These are phyloP conservation scores for Dioctria linearis DNA, from an alignment of 2,888 invertebrate species.

Conservation along the genomic window DNA sequence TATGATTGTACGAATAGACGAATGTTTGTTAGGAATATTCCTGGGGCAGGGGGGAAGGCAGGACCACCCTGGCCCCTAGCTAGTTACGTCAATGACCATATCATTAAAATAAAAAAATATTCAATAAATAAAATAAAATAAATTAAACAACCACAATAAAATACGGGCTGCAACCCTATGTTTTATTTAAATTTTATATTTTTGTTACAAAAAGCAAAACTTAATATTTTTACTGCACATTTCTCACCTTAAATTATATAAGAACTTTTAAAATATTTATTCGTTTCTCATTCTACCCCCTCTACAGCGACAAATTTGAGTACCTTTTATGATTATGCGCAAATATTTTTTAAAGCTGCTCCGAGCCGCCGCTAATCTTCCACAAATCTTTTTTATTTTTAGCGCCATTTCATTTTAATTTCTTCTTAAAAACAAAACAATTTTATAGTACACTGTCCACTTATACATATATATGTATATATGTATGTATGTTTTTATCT, in stretches of 20 bases:
- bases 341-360: constrained; percentile 13
- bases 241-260: constrained; percentile 26
- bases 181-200: constrained; percentile 35
- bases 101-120: not conserved
- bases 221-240: constrained; percentile 9
- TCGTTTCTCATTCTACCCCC: no score
- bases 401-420: not conserved
- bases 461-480: constrained; percentile 10
- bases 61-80: no score
- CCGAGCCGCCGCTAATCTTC: not conserved
- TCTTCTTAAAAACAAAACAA: not conserved
- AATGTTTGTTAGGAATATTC: no score
- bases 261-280: not conserved
- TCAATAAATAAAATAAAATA: no score
- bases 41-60: no score
- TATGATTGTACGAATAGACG: no score
- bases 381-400: no score
- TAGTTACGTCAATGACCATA: not conserved
- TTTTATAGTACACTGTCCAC: not conserved
- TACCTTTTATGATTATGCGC: not conserved
- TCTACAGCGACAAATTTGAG: not conserved
- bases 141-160: not conserved
- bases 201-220: constrained; percentile 35
- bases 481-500: not conserved
- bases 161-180: constrained; percentile 23